These are phyloP conservation scores for Chamaetylas fuelleborni DNA, from an alignment of 2,113 vertebrate genomes.

Conservation along the genomic window DNA sequence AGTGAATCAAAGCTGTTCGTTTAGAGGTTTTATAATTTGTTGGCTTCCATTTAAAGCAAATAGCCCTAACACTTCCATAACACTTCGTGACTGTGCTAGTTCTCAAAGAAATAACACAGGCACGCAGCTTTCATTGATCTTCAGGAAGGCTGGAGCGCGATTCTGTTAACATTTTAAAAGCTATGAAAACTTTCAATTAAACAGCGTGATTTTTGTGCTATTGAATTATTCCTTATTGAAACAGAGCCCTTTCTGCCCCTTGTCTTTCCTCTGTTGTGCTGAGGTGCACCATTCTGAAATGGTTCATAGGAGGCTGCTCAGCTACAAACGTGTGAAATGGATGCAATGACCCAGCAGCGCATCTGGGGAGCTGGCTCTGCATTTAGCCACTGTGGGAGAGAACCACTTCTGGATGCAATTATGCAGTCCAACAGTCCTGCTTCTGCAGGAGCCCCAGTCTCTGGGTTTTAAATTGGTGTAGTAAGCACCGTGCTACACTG, in stretches of 20 bases:
- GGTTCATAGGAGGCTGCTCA: neutral
- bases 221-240: neutral
- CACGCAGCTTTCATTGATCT: neutral
- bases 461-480: neutral
- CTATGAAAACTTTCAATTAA: neutral
- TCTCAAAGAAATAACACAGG: conserved; percentile 1
- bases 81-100: neutral
- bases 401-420: neutral
- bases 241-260: neutral
- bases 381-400: neutral
- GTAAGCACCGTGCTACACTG: rapidly evolving
- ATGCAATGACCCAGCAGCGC: neutral
- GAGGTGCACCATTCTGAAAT: neutral
- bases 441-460: neutral
- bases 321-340: neutral
- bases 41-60: conserved; percentile 32
- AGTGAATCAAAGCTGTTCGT: neutral
- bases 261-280: neutral
- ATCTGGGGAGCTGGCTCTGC: neutral
- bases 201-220: neutral
- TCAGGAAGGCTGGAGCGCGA: neutral
- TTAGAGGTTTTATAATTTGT: conserved; percentile 43
- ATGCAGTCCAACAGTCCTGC: neutral
- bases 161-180: neutral
- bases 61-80: neutral